Base-by-base conservation (phyloP, 1,140 invertebrate genomes). In the Scaptomyza montana region DNA sequence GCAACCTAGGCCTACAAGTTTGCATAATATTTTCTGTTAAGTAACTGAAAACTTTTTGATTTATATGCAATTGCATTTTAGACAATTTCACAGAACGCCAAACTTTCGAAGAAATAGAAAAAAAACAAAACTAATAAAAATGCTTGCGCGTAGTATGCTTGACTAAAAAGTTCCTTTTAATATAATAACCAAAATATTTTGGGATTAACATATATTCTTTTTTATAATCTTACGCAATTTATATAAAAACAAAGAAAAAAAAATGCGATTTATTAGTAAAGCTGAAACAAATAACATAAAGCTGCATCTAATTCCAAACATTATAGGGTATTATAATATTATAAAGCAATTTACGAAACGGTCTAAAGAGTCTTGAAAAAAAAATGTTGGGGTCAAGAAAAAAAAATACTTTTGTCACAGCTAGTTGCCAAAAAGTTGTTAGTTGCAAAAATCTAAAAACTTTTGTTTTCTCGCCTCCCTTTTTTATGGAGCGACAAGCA, bases 401-500 rank as follows among this genome's bases (percentile, higher is more conserved):
- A 41, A 77, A 64, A 70, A 70, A 57, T 43, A 80, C 78, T 84
- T 36, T 79, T 86, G 70, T 78, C 75, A 67, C 75, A 72, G 74
- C 67, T 68, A 66, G 78, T 79, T 86, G 75, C 74, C 71, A 73
- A 86, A 56, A 86, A 87, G 82, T 86, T 86, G 64, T 54, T 30
- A 64, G 63, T 55, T 59, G 47, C 81, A 86, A 71, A 43, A 43
- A 77, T 77, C 68, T 71, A 60, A 78, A 78, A 89, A 89, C 79
- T 89, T 87, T 89, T 87, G 84, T 87, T 89, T 87, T 89, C 76
- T 79, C 84, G 76, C 82, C 84, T 77, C 41, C 63, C 51, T 86
- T 82, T 80, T 64, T 78, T 73, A 81, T 78, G 74, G 50, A 86
- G 69, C 77, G 77, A 74, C 80, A 85, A 65, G 71, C 74, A 87